These are phyloP conservation scores for Propithecus perrieri DNA, from an alignment of 2,797 vertebrate genomes.

Conservation along the genomic window DNA sequence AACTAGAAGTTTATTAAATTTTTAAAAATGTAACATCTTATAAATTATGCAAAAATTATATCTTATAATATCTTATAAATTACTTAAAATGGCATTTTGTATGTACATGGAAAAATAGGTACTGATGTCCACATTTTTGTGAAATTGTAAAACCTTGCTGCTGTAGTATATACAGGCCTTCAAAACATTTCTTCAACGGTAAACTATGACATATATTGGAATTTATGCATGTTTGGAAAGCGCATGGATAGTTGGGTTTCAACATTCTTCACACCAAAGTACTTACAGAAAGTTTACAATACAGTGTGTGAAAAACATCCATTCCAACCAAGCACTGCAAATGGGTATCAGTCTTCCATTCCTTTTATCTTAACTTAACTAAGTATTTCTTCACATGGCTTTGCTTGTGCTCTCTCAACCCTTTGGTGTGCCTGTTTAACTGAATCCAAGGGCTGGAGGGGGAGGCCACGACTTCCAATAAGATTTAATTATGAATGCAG, in stretches of 20 bases:
- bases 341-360: conserved; percentile 11
- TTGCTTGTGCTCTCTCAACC: conserved; percentile 74
- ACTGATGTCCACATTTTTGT: not conserved
- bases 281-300: not conserved
- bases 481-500: conserved; percentile 88
- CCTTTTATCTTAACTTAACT: conserved; percentile 55
- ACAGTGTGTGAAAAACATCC: not conserved
- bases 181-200: conserved; percentile 49
- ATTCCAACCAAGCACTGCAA: not conserved
- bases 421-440: conserved; percentile 71
- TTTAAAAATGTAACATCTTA: not conserved
- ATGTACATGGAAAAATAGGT: not conserved
- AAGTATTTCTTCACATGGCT: conserved; percentile 63
- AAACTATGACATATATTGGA: conserved; percentile 50
- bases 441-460: conserved; percentile 80
- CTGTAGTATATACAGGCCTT: conserved; percentile 37
- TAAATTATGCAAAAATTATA: too few species aligned
- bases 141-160: conserved; percentile 30
- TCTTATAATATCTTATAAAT: not conserved
- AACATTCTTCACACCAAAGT: not conserved
- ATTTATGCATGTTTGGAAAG: conserved; percentile 45
- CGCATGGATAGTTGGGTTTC: not conserved
- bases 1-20: not conserved
- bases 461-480: conserved; percentile 85
- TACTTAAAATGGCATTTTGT: conserved; percentile 10